Base-by-base conservation (phyloP, 2,113 vertebrate species). In the Ceyx margarethae region DNA sequence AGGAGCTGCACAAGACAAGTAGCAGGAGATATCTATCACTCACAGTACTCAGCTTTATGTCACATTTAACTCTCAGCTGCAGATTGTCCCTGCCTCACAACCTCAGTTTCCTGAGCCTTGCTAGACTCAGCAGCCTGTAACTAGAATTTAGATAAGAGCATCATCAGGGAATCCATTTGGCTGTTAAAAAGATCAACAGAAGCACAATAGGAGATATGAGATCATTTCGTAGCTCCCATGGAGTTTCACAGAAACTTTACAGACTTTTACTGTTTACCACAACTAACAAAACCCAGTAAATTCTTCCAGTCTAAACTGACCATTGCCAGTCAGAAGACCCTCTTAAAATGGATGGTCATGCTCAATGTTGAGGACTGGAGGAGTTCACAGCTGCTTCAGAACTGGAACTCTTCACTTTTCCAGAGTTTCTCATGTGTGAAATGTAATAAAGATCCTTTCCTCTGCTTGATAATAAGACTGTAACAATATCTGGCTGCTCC, bases 201-300 rank as follows among this genome's bases (percentile, higher is more conserved):
- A 66, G 29, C 45, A 66, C 29, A 66, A 29, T 7, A 28, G 17
- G 67, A 86, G 11, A 61, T 74, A 6, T 45, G 57, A 81, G 15
- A 29, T 9, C 5, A 6, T 82, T 80, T 67, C 13, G 15, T 37
- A 71, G 19, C 65, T 81, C 8, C 37, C 19, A 13, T 5, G 2
- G 12, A 57, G 23, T 50, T 29, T 15, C 0, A 7, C 7, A 25
- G 37, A 37, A 62, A 20, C 45, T 29, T 15, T 0, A 7, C 7
- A 25, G 56, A 57, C 69, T 64, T 31, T 22, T 73, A 43, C 23
- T 4, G 1, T 48, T 85, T 53, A 26, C 66, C 73, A 58, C 61
- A 67, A 22, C 29, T 26, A 61, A 69, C 7, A 57, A 85, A 69
- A 80, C 20, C 0, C 5, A 83, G 23, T 17, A 51, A 33, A 82